These are phyloP conservation scores for Pagetopsis macropterus DNA, from an alignment of 2,797 vertebrate species.

Conservation along the genomic window DNA sequence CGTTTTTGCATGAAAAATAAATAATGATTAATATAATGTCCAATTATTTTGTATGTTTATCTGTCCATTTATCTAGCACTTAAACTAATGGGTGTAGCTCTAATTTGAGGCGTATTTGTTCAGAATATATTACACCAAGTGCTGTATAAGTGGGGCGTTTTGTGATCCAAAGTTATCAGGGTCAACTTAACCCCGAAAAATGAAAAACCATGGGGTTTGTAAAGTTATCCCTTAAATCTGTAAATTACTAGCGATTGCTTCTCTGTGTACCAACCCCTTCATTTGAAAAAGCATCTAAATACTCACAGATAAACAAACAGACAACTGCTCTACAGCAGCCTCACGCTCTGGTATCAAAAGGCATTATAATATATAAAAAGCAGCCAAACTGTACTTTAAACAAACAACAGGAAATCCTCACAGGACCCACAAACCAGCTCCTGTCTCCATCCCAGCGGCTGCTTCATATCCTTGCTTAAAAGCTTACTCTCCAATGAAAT, in stretches of 20 bases:
- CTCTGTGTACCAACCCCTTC: background rate
- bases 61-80: no score
- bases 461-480: slow-evolving; percentile 50
- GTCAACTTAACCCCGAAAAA: background rate
- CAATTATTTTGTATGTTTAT: no score
- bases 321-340: background rate
- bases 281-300: slow-evolving; percentile 7
- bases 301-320: slow-evolving; percentile 11
- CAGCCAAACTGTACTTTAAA: slow-evolving; percentile 44
- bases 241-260: background rate
- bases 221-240: background rate
- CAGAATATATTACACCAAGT: background rate
- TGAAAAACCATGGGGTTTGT: background rate
- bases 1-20: no score
- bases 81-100: no score
- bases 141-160: background rate
- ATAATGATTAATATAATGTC: no score
- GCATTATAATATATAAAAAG: slow-evolving; percentile 43
- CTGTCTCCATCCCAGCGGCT: slow-evolving; percentile 40
- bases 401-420: slow-evolving; percentile 50
- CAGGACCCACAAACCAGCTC: slow-evolving; percentile 41
- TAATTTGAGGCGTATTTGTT: background rate
- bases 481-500: slow-evolving; percentile 48
- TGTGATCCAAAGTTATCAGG: background rate
- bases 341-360: slow-evolving; percentile 13